phyloP scores from a whole-genome alignment of 2,113 vertebrate genomes.

The Anseranas semipalmata region DNA sequence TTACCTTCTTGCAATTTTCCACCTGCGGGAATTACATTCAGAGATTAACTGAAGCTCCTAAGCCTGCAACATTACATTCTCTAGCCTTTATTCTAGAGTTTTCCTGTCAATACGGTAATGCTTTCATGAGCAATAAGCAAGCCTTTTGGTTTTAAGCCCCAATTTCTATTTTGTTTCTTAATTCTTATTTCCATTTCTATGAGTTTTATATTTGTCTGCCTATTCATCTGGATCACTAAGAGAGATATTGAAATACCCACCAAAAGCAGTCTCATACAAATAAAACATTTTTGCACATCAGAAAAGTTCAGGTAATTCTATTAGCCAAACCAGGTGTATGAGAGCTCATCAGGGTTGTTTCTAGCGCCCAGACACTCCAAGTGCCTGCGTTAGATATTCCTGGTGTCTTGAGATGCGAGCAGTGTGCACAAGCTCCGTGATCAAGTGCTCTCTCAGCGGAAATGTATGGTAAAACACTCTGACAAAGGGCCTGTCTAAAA shows the following conservation, averaged over 20 bases:
- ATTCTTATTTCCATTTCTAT: neutral
- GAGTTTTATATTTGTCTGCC: neutral
- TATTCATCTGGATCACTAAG: neutral
- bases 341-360: constrained; percentile 22
- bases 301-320: neutral
- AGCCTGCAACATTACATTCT: neutral
- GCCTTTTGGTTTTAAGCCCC: neutral
- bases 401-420: neutral
- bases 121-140: neutral
- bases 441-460: neutral
- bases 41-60: neutral
- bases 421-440: neutral
- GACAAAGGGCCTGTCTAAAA: neutral
- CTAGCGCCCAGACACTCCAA: neutral
- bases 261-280: neutral
- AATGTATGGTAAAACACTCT: neutral
- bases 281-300: neutral
- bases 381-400: neutral
- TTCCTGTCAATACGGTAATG: neutral
- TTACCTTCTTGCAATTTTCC: constrained; percentile 16
- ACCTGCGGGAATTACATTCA: neutral
- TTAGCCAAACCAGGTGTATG: neutral
- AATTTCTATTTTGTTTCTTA: neutral
- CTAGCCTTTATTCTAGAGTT: neutral
- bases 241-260: neutral